Percentiles rank a stretch among this genome's conserved stretches.
Evolutionary conservation across 2,888 invertebrate genomes (phyloP).

Genomic region (Neuroscelio doddi): DNA sequence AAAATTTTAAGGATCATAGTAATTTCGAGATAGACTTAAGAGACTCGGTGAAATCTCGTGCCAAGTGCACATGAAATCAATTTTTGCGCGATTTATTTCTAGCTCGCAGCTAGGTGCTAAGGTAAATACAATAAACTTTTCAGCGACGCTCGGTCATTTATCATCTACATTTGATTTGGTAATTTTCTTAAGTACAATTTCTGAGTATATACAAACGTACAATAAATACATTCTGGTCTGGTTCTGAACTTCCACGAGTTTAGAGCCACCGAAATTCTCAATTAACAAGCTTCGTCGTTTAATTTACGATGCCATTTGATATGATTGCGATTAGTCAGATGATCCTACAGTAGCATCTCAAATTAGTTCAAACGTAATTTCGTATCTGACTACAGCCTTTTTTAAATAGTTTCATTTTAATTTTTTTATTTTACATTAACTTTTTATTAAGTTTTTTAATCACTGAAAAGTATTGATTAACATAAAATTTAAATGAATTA

Average conservation of each 20-base stretch:
- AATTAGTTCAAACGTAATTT: constrained; percentile 24
- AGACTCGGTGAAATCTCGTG: neutral
- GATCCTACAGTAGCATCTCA: constrained; percentile 40
- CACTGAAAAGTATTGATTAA: neutral
- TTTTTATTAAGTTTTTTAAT: neutral
- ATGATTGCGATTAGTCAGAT: constrained; percentile 44
- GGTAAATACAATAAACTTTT: constrained; percentile 13
- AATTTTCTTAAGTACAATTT: constrained; percentile 34
- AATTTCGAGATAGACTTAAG: neutral
- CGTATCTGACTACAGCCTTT: constrained; percentile 12
- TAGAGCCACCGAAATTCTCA: constrained; percentile 4
- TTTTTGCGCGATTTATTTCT: neutral
- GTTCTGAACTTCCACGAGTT: constrained; percentile 13
- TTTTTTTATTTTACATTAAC: constrained; percentile 2
- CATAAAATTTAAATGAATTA: too few species aligned
- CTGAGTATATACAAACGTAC: constrained; percentile 45
- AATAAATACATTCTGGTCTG: constrained; percentile 38
- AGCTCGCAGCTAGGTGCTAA: constrained; percentile 7
- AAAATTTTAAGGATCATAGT: neutral
- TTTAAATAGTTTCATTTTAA: neutral
- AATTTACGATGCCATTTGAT: constrained; percentile 34
- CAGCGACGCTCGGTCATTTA: constrained; percentile 23
- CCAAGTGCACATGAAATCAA: neutral
- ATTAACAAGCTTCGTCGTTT: constrained; percentile 17
- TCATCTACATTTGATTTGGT: constrained; percentile 29